These are phyloP conservation scores for Schizopygopsis malacanthus DNA, from an alignment of 2,797 vertebrate species.

Conservation along the genomic window DNA sequence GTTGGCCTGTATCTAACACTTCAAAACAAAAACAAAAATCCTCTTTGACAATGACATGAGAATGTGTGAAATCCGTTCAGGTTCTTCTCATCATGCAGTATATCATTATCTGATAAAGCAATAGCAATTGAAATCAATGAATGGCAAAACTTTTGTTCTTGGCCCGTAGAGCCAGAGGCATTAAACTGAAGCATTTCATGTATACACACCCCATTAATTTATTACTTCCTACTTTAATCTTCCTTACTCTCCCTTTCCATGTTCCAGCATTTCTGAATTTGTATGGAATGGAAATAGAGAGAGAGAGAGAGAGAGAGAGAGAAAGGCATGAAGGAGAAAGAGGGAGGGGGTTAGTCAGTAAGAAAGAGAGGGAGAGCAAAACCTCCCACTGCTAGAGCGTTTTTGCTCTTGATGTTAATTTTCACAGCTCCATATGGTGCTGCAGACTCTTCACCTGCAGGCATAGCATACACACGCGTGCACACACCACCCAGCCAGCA, in stretches of 20 bases:
- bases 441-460: slow-evolving; percentile 99
- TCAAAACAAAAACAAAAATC: slow-evolving; percentile 1
- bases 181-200: slow-evolving; percentile 82
- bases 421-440: slow-evolving; percentile 98
- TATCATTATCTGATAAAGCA: slow-evolving; percentile 37
- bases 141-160: slow-evolving; percentile 68
- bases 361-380: slow-evolving; percentile 48
- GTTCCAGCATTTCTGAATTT: slow-evolving; percentile 82
- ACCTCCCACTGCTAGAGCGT: slow-evolving; percentile 84
- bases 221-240: slow-evolving; percentile 74
- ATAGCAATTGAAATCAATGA: slow-evolving; percentile 46
- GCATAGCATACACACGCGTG: slow-evolving; percentile 72
- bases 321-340: slow-evolving; percentile 58
- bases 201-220: slow-evolving; percentile 86
- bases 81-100: slow-evolving; percentile 6
- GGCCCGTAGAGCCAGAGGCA: slow-evolving; percentile 85
- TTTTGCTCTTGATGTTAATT: slow-evolving; percentile 97
- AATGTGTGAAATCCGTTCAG: slow-evolving; percentile 17
- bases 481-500: slow-evolving; percentile 71
- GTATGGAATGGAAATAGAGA: slow-evolving; percentile 64
- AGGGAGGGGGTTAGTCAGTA: slow-evolving; percentile 49
- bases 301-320: slow-evolving; percentile 37
- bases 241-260: slow-evolving; percentile 64
- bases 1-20: not conserved
- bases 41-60: not conserved